Evolutionary conservation across 2,797 vertebrate genomes (phyloP), one percentile per base, ranked within the genome.

Genomic region (Liparis tanakae): DNA sequence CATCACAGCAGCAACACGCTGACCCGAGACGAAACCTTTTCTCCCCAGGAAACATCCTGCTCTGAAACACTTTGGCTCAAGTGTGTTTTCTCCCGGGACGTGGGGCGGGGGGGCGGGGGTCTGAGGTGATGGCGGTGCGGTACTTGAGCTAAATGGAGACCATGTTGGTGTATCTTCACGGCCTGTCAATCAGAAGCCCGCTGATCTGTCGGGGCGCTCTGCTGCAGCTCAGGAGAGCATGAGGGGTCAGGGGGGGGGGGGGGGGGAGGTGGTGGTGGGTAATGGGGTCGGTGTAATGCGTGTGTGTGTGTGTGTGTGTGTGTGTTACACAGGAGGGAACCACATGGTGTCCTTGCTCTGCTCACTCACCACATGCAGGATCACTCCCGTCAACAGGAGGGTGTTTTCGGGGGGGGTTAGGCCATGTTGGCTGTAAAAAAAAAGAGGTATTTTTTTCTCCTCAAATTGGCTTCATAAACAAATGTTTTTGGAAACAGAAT

Each of bases 41-140:
- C 98, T 98, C 97, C 95, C 96, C 96, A 95, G 96, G 98, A 97
- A 94, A 95, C 96, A 96, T 98, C 97, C 97, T 97, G 97, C 96
- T 96, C 96, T 94, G 96, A 97, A 97, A 98, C 96, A 97, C 97
- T 97, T 97, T 94, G 96, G 95, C 96, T 97, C 96, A 96, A 98
- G 97, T 97, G 97, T 97, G 97, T 98, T 97, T 98, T 96, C 97
- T 96, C 93, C 88, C 77, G 91, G 92, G 92, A 92, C 86, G 72
- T 77, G 58, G 67, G 75, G 81, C 80, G 75, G 73, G 75, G 88
- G 70, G 79, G 71, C 70, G 77, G 77, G 83, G 74, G 80, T 89
- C 82, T 76, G 85, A 91, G 86, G 88, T 86, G 85, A 82, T 85
- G 88, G 79, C 15, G 75, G 88, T 74, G 84, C 74, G 89, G 95